A percentile compares a stretch with the other conserved stretches of the same genome.
phyloP scores from a whole-genome alignment of 1,140 invertebrate species.

The Pogonomyrmex californicus region DNA sequence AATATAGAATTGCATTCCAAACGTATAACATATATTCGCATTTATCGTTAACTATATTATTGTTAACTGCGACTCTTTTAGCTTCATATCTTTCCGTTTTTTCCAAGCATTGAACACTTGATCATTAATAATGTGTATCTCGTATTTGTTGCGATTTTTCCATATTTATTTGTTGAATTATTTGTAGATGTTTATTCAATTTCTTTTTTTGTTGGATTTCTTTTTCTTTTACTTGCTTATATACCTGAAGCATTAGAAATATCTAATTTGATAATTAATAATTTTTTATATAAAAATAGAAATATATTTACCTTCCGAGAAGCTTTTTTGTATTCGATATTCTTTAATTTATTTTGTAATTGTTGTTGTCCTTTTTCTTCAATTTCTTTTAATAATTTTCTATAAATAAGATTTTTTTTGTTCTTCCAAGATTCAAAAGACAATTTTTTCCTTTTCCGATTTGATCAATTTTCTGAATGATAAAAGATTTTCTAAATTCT shows the following conservation, averaged over 20 bases:
- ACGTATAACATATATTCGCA: background rate
- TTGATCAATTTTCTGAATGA: constrained; percentile 5
- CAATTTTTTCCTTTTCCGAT: background rate
- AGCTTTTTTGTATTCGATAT: constrained; percentile 55
- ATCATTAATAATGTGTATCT: constrained; percentile 41
- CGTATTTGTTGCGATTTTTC: constrained; percentile 22
- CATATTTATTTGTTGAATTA: constrained; percentile 1
- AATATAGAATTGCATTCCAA: constrained; percentile 13
- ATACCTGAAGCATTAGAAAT: background rate
- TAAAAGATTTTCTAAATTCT: background rate
- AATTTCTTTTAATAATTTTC: constrained; percentile 37
- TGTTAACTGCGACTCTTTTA: background rate
- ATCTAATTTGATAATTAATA: background rate
- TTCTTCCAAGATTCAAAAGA: constrained; percentile 75
- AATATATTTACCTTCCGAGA: constrained; percentile 9
- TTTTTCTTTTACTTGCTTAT: constrained; percentile 24
- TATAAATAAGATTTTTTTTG: constrained; percentile 56
- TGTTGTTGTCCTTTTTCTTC: constrained; percentile 49
- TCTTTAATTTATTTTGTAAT: constrained; percentile 19
- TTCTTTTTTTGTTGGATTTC: background rate
- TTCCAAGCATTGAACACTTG: constrained; percentile 39
- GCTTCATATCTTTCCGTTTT: constrained; percentile 38
- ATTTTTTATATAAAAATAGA: background rate
- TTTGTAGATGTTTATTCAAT: background rate
- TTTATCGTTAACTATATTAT: background rate